Evolutionary conservation across 2,113 vertebrate genomes (phyloP), one percentile per base, ranked within the genome.

Genomic region (Entosphenus tridentatus): DNA sequence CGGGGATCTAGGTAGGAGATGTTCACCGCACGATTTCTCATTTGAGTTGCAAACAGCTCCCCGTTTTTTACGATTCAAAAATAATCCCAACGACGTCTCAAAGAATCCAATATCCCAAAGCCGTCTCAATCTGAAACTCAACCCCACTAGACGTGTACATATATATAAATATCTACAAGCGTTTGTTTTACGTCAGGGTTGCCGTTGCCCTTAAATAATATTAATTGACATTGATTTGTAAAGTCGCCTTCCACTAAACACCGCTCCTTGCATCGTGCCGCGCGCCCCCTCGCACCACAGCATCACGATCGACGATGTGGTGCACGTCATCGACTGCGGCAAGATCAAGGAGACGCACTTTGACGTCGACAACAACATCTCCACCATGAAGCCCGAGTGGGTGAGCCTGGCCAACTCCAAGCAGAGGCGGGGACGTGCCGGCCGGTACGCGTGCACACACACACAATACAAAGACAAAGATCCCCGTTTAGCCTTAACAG

Each of bases 271-370:
- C 62, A 65, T 65, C n/a, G 9, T 65, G 21, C n/a, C 10, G 8
- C 18, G 10, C 18, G 62, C 62, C 62, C 69, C 14, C 74, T 57
- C 71, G 70, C 73, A 17, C 68, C 71, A 71, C 79, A 98, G 93
- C 76, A 98, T 98, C 77, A 98, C 93, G 17, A 96, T 98, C 73
- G 93, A 98, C 72, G 93, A 98, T 13, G 86, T 98, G 0, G 88
- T 97, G 58, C 92, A 80, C 10, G 92, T 98, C 70, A 97, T 98
- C 70, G 91, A 98, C 39, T 90, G 90, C 71, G 92, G 93, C 2
- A 97, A 97, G 72, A 95, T 98, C 71, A 97, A 98, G 73, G 93
- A 97, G 73, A 97, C 93, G 12, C 81, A 96, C 79, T 98, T 91
- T 68, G 93, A 97, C 78, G 89, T 88, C 1, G 86, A 89, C 73